Base-by-base conservation (phyloP, 2,797 vertebrate genomes). In the Ambastaia sidthimunki region DNA sequence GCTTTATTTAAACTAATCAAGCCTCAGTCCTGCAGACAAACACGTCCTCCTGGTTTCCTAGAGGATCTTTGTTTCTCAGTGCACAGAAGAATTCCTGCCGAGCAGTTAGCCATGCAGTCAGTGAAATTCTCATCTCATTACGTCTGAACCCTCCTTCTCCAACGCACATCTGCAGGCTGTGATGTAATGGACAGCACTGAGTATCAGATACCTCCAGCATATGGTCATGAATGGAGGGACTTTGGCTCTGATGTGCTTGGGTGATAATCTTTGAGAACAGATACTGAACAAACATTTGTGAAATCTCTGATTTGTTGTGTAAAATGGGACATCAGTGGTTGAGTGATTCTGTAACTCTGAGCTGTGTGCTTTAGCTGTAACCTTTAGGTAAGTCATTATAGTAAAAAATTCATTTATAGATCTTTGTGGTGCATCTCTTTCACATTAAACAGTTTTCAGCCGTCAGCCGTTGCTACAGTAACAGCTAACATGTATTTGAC, bases 31-130 rank as follows among this genome's bases (percentile, higher is more conserved):
- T 7, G 12, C 68, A 66, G 55, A 72, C 78, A 87, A 80, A 83
- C 62, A 62, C 25, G 0, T 44, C 55, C 62, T 57, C 18, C 5
- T 15, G 21, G 47, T 75, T 47, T 83, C 59, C 28, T 34, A 44
- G 44, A 48, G 65, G 44, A 60, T 78, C 63, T 74, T 84, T 82
- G 67, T 82, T 80, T 50, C 54, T 83, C 76, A 12, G 44, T 59
- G 54, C 48, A 13, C 76, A 74, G 73, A 66, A 71, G 48, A 71
- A 65, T 67, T 84, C 84, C 76, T 74, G 16, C 55, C 7, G 21
- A 52, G 48, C 48, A 48, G 54, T 60, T 77, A 7, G 2, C 44
- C 71, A 37, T 52, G 28, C 12, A 80, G 37, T 16, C 50, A 73
- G 65, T 47, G n/a, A 55, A 23, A 67, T 75, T 80, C 80, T 66